Evolutionary conservation across 2,888 invertebrate genomes (phyloP).

Genomic region (Lithophane socia): DNA sequence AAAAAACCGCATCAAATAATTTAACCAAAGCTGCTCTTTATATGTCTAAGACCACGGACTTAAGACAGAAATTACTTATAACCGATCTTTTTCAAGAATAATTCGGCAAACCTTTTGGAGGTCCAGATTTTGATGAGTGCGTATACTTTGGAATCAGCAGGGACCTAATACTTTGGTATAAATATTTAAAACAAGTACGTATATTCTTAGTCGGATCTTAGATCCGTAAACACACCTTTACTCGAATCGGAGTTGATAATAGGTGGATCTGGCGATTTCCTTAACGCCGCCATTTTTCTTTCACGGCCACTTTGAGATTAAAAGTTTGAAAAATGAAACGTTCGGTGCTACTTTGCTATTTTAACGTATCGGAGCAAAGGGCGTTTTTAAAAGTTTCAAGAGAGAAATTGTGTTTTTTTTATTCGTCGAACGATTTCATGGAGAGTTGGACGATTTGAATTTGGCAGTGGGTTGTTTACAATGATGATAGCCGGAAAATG

Average conservation of each 20-base stretch:
- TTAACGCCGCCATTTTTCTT: constrained; percentile 88
- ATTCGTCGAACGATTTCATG: neutral
- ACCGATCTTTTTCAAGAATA: neutral
- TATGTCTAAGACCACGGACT: neutral
- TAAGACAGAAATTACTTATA: neutral
- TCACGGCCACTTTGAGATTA: constrained; percentile 90
- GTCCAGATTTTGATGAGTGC: neutral
- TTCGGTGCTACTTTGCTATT: constrained; percentile 74
- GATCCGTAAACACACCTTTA: constrained; percentile 62
- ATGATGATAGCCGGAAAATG: neutral
- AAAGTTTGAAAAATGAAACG: constrained; percentile 89
- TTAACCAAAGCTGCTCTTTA: neutral
- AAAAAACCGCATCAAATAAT: neutral
- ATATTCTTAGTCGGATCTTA: neutral
- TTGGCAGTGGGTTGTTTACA: neutral
- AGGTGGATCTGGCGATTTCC: constrained; percentile 89
- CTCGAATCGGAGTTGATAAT: constrained; percentile 83
- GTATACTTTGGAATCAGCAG: neutral
- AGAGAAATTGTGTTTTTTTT: constrained; percentile 33
- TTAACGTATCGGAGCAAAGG: constrained; percentile 79
- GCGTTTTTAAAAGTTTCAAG: constrained; percentile 62
- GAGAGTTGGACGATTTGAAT: constrained; percentile 13
- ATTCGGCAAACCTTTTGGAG: neutral
- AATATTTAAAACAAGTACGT: no score
- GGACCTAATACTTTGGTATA: neutral